Evolutionary conservation across 1,140 invertebrate species (phyloP), one percentile per base, ranked within the genome.

Genomic region (Chironomus striatipennis): DNA sequence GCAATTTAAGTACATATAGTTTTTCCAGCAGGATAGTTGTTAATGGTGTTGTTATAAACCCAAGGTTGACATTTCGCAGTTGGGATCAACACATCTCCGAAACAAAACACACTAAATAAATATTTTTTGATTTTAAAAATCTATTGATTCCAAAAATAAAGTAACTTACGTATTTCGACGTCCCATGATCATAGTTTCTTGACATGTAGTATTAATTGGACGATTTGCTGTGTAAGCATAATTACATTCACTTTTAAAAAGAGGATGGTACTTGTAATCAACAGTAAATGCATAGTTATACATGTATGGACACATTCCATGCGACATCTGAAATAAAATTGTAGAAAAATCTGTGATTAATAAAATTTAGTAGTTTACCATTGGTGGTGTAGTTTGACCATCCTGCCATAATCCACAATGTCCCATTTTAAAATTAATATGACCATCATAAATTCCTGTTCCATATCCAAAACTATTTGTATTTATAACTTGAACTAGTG

Each of bases 241-340:
- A 7, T 57, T 57, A 2, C 10, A 57, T 57, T 10, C 47, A n/a
- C 2, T 2, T 57, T 57, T 2, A n/a, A 4, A 57, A 7, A 12
- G n/a, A 4, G 9, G 9, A 57, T 57, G 1, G 7, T 10, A n/a
- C 7, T 1, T 57, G 47, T 57, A 82, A 0, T 80, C 79, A 76
- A 79, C 78, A 73, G 81, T 79, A 34, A 82, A 82, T 0, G 80
- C 76, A 73, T 79, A 79, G 1, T 81, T 81, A 73, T 82, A 82
- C 2, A 82, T 80, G 21, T 79, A 77, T 7, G 79, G 77, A 74
- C 81, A 82, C 4, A 82, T 75, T 2, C 81, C 81, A 75, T 82
- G 81, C 15, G 80, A 82, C 0, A 80, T 5, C 24, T 34, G n/a
- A n/a, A n/a, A n/a, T n/a, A 34, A 34, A 34, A 34, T 34, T 34